Percentiles rank a stretch among this genome's conserved stretches.
Conservation (phyloP, 2,797 vertebrate species). For the Rhodeus uyekii region DNA sequence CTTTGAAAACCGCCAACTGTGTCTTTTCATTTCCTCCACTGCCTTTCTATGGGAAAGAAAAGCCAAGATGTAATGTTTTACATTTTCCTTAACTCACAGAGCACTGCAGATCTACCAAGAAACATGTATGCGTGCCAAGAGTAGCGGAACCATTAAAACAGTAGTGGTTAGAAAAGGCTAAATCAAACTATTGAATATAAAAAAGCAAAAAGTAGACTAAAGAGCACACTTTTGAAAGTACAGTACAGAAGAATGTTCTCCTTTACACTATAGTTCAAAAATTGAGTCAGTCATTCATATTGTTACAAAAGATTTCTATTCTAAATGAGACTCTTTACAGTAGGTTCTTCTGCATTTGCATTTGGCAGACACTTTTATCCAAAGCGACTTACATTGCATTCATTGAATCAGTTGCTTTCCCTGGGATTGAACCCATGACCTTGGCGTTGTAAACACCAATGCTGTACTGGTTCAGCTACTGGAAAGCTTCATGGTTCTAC, state of each 20-base stretch:
- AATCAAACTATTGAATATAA: not conserved
- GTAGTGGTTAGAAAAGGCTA: not conserved
- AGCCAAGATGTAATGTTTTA: not conserved
- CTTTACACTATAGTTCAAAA: not conserved
- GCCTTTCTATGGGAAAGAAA: slow-evolving; percentile 9
- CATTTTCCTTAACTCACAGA: slow-evolving; percentile 16
- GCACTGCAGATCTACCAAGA: not conserved
- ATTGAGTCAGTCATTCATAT: not conserved
- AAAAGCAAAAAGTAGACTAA: not conserved
- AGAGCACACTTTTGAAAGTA: not conserved
- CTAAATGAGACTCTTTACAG: not conserved
- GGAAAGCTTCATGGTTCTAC: no score
- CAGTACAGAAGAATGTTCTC: not conserved
- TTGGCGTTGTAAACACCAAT: no score
- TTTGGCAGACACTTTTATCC: no score
- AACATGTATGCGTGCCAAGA: not conserved
- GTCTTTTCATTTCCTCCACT: slow-evolving; percentile 47
- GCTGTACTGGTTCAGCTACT: no score
- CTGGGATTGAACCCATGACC: no score
- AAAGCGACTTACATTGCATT: no score
- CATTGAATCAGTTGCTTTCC: no score
- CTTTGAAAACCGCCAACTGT: slow-evolving; percentile 30
- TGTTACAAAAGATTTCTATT: not conserved
- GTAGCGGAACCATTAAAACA: not conserved
- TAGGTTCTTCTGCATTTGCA: no score